These are phyloP conservation scores for Neocrepidodera transversa DNA, from an alignment of 2,888 invertebrate species.

Conservation along the genomic window DNA sequence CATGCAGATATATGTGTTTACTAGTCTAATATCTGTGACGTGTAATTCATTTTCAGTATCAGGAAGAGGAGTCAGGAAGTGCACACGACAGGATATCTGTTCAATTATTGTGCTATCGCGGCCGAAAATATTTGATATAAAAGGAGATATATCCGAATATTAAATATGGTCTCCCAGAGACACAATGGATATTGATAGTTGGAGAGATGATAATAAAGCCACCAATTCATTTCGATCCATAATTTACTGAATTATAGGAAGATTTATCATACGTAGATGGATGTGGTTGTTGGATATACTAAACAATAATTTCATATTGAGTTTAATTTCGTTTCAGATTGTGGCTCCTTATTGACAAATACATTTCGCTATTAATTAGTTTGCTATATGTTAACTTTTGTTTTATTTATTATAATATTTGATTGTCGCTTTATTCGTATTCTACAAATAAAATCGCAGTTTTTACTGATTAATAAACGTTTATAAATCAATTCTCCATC, in stretches of 20 bases:
- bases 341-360: too few relatives aligned
- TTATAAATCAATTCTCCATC: too few relatives aligned
- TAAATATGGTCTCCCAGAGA: neutral
- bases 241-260: neutral
- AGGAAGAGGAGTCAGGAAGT: slow-evolving; percentile 34
- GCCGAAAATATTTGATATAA: slow-evolving; percentile 16
- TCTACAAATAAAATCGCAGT: too few relatives aligned
- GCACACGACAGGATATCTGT: slow-evolving; percentile 27
- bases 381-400: too few relatives aligned
- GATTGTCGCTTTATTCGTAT: too few relatives aligned
- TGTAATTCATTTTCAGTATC: slow-evolving; percentile 39
- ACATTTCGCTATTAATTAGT: too few relatives aligned
- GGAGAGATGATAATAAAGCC: neutral
- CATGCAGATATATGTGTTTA: slow-evolving; percentile 27
- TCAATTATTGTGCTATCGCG: slow-evolving; percentile 24
- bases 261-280: too few relatives aligned
- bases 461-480: too few relatives aligned
- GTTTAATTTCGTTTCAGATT: too few relatives aligned
- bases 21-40: slow-evolving; percentile 38
- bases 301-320: too few relatives aligned
- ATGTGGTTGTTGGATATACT: too few relatives aligned
- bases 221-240: slow-evolving; percentile 8
- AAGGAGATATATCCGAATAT: slow-evolving; percentile 17
- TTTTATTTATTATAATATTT: too few relatives aligned
- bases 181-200: slow-evolving; percentile 19